Evolutionary conservation across 2,797 vertebrate species (phyloP), one percentile per base, ranked within the genome.

Genomic region (Ceyx erithaca): DNA sequence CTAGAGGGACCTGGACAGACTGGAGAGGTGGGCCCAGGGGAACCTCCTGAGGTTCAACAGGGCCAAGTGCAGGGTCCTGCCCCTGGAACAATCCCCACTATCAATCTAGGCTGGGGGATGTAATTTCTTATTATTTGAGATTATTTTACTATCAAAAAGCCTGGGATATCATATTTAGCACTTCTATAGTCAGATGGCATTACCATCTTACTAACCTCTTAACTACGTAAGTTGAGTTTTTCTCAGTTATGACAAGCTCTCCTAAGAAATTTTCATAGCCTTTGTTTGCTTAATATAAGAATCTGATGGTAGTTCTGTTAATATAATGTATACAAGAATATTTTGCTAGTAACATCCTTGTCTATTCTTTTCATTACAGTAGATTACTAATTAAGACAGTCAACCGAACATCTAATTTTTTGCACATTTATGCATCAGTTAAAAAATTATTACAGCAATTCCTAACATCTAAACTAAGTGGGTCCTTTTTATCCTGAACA

Each of bases 351-450:
- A 93, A 88, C 66, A 68, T 81, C 76, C 93, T 87, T 79, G 77
- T 93, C 95, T 91, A 92, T 91, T 88, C 59, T 82, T 80, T 91
- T 89, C 87, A 91, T 86, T 95, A 93, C 49, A 64, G 70, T 33
- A 90, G 67, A 91, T 86, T 84, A 89, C 94, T 93, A 89, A 89
- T 92, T 93, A 96, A 84, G 92, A 92, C 94, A 94, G 94, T 91
- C 89, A 94, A 92, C 77, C 1, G 3, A 89, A 86, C 75, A 84
- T 73, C 66, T 82, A 49, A 84, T 83, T 94, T 94, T 84, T 94
- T 81, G 37, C 69, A 68, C 58, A 79, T 94, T 93, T 92, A 89
- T 82, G 85, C 37, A 66, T 63, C 83, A 84, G 77, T 96, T 93
- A 94, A 64, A 58, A 71, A 93, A 94, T 87, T 61, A 93, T 92